Evolutionary conservation across 2,888 invertebrate species (phyloP), one percentile per base, ranked within the genome.

Genomic region (Ceriagrion tenellum): DNA sequence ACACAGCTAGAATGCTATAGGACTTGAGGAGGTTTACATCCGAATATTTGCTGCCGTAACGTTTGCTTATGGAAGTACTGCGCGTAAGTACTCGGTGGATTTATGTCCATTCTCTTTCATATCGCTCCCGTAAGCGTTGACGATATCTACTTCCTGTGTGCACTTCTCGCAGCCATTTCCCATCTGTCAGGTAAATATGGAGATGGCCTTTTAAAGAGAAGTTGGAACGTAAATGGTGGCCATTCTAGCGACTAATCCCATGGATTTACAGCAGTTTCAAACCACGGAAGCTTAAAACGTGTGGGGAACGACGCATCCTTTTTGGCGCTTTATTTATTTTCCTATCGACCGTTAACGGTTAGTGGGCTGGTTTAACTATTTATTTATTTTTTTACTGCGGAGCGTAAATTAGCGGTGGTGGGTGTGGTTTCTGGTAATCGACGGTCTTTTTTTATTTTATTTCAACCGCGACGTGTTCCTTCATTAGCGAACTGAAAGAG

Each of bases 401-500:
- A 35, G 30, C 81, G 81, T 81, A 81, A 81, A 81, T 81, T 81
- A 26, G 81, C 35, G 81, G 81, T 81, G 35, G 81, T 35, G 35
- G 35, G 81, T 81, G 35, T 35, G 81, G 81, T 35, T 81, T 81
- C n/a, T 35, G 81, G 81, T 16, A 81, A 81, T 81, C 81, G 81
- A 81, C 69, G 26, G 4, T 69, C 20, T n/a, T 69, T n/a, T 81
- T 35, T 74, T 74, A 8, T 16, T 81, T 35, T 81, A 26, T 35
- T 81, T 81, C 30, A 35, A 81, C 81, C 81, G 35, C 81, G 35
- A 81, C 35, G 81, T 81, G 81, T 81, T 81, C 35, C 81, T 81
- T 81, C 81, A 81, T 81, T 81, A 81, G 81, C 35, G 35, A 81
- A 16, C 81, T 35, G 35, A 81, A 81, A 81, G 81, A 81, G 81